Conservation (phyloP, 2,888 invertebrate genomes). For the Agrochola circellaris region DNA sequence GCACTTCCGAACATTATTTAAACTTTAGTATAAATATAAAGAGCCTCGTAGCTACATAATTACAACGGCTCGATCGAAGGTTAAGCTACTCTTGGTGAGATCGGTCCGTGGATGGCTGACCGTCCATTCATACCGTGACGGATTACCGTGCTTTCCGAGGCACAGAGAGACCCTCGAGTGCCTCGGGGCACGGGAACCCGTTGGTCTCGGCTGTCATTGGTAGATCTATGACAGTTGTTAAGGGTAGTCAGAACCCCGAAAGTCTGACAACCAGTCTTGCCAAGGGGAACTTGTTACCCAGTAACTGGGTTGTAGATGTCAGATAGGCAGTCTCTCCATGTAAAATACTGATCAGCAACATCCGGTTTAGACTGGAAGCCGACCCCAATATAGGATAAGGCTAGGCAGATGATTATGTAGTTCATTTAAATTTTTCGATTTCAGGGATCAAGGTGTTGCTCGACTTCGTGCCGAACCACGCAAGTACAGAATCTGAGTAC, state of each 20-base stretch:
- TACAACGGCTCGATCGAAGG: background rate
- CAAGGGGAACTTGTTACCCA: background rate
- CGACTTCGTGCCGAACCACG: slow-evolving; percentile 93
- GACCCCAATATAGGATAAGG: background rate
- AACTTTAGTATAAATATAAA: background rate
- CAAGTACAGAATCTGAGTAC: slow-evolving; percentile 95
- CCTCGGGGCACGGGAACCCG: background rate
- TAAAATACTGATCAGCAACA: background rate
- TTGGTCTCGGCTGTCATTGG: background rate
- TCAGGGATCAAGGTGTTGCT: slow-evolving; percentile 90
- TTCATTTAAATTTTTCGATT: slow-evolving; percentile 31
- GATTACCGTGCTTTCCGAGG: too few relatives aligned
- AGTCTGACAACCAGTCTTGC: background rate
- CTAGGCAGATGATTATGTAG: background rate
- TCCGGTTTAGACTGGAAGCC: background rate
- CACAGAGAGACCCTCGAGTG: background rate
- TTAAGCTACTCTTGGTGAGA: background rate
- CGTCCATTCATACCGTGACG: background rate
- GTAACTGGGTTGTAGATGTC: background rate
- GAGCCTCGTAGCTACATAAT: background rate
- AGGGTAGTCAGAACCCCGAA: background rate
- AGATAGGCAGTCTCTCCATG: background rate
- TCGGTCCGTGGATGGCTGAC: background rate
- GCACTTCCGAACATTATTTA: background rate
- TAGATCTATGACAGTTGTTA: background rate